Evolutionary conservation across 2,113 vertebrate genomes (phyloP).

Genomic region (Sigmodon hispidus): DNA sequence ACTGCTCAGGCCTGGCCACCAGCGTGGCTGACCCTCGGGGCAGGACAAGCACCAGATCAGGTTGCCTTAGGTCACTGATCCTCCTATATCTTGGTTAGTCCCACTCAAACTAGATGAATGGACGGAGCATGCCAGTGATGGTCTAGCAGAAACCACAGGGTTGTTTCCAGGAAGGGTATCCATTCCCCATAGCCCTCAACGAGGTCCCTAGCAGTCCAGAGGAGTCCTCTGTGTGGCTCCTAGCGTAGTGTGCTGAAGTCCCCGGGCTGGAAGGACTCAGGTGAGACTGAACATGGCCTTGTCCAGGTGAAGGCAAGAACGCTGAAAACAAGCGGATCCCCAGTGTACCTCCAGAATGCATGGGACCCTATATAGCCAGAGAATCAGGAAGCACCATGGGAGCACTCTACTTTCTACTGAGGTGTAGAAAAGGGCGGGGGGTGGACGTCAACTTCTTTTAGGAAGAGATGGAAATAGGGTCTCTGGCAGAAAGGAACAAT

Average conservation of each 20-base stretch:
- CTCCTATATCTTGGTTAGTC: neutral
- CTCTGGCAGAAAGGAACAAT: neutral
- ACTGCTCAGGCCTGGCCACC: too few relatives aligned
- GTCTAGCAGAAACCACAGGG: neutral
- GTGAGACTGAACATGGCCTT: neutral
- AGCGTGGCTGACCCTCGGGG: neutral
- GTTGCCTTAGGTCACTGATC: neutral
- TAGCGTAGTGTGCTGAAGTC: neutral
- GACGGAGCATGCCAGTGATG: neutral
- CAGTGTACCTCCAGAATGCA: rapidly evolving
- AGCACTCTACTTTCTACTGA: neutral
- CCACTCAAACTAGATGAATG: neutral
- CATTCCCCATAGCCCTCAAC: too few relatives aligned
- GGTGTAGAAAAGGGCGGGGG: too few relatives aligned
- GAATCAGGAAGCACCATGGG: rapidly evolving
- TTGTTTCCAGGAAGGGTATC: neutral
- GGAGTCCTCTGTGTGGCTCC: neutral
- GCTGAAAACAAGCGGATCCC: neutral
- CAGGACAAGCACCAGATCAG: neutral
- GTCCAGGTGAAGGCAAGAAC: neutral
- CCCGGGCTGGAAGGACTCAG: neutral
- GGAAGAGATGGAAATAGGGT: neutral
- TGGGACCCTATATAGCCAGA: neutral
- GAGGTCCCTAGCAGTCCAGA: neutral
- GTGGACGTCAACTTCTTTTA: neutral